phyloP scores from a whole-genome alignment of 2,113 vertebrate genomes.

The Corythornis cristatus region DNA sequence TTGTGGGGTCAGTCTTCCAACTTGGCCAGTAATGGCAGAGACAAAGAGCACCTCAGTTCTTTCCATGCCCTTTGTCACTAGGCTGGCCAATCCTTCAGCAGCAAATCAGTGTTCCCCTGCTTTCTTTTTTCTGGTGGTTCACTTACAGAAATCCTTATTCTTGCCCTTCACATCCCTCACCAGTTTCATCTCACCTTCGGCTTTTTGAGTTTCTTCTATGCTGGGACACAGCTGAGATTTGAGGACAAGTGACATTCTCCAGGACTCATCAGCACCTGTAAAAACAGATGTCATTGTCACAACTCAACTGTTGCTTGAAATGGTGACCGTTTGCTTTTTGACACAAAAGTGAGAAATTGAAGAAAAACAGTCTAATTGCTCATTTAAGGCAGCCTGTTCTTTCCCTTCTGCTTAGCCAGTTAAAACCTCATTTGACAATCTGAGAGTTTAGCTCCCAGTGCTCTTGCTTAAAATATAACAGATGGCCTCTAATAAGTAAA shows the following conservation, averaged over 20 bases:
- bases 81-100: neutral
- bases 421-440: conserved; percentile 68
- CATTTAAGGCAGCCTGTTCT: conserved; percentile 51
- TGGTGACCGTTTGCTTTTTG: conserved; percentile 51
- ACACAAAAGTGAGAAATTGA: conserved; percentile 52
- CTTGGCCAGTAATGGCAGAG: neutral
- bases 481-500: conserved; percentile 78
- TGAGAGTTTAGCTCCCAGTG: conserved; percentile 56
- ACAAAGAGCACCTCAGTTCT: neutral
- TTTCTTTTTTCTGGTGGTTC: neutral
- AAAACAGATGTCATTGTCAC: conserved; percentile 37
- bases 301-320: conserved; percentile 31
- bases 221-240: neutral
- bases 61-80: neutral
- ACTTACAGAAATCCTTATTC: neutral
- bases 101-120: neutral
- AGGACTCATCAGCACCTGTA: conserved; percentile 28
- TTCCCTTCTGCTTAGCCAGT: conserved; percentile 57
- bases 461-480: conserved; percentile 74
- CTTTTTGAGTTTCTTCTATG: neutral
- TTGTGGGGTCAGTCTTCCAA: neutral
- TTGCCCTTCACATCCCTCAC: neutral
- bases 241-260: conserved; percentile 31
- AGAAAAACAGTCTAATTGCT: conserved; percentile 62
- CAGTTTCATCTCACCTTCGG: neutral